Conservation (phyloP, 2,888 invertebrate species). For the Omphaloscelis lunosa region DNA sequence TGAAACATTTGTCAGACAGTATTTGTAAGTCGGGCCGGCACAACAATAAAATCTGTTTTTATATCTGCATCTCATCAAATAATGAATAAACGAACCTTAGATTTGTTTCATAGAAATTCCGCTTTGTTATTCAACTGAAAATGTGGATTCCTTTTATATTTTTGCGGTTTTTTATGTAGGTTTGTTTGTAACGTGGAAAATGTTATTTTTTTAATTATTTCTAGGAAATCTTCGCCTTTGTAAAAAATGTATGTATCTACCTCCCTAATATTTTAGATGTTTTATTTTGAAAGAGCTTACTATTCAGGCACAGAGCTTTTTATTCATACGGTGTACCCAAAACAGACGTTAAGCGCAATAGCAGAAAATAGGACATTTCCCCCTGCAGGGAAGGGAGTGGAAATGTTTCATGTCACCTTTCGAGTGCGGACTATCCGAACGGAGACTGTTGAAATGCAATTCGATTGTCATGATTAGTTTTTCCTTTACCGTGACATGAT, state of each 20-base stretch:
- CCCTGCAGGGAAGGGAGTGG: constrained; percentile 4
- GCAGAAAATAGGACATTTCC: constrained; percentile 40
- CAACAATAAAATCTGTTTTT: constrained; percentile 47
- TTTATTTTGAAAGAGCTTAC: neutral
- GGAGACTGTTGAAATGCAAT: constrained; percentile 42
- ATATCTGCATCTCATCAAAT: constrained; percentile 44
- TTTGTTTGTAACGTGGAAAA: neutral
- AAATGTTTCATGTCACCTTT: constrained; percentile 48
- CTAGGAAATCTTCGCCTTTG: neutral
- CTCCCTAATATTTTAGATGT: neutral
- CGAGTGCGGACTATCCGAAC: constrained; percentile 10
- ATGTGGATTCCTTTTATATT: constrained; percentile 14
- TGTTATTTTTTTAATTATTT: neutral
- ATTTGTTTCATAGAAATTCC: constrained; percentile 33
- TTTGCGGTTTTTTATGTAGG: neutral
- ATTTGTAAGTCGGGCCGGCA: constrained; percentile 31
- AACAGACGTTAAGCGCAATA: constrained; percentile 40
- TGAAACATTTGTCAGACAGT: constrained; percentile 53
- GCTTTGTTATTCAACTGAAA: constrained; percentile 13
- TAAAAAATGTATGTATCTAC: neutral
- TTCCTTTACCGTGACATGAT: constrained; percentile 1
- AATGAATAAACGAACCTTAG: constrained; percentile 24
- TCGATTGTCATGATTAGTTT: constrained; percentile 36
- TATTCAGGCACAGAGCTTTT: neutral
- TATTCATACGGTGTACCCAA: constrained; percentile 18